Percentiles rank a stretch among this genome's conserved stretches.
Evolutionary conservation across 2,888 invertebrate genomes (phyloP).

Genomic region (Noctua fimbriata): DNA sequence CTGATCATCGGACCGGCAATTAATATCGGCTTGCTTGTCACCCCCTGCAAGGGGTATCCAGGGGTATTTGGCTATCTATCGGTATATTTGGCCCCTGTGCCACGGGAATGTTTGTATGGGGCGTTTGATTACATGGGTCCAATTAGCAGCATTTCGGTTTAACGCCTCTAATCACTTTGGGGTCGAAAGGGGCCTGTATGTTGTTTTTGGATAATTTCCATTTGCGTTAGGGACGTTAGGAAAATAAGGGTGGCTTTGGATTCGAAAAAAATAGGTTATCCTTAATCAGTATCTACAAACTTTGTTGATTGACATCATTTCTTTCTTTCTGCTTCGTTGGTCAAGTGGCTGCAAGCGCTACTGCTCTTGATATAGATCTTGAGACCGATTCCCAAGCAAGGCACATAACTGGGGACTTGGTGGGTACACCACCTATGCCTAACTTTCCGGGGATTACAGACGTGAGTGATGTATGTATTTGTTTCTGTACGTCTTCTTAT

Average conservation of each 20-base stretch:
- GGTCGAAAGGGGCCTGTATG: slow-evolving; percentile 34
- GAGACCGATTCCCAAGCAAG: neutral
- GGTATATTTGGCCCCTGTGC: slow-evolving; percentile 23
- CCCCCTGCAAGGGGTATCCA: slow-evolving; percentile 6
- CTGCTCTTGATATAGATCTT: neutral
- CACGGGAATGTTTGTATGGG: slow-evolving; percentile 47
- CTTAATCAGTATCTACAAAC: neutral
- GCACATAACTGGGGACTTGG: neutral
- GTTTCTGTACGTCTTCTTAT: neutral
- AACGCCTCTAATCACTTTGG: slow-evolving; percentile 46
- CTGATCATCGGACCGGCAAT: slow-evolving; percentile 46
- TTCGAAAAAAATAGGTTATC: neutral
- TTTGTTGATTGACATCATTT: neutral
- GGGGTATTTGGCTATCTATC: slow-evolving; percentile 20
- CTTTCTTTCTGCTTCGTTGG: neutral
- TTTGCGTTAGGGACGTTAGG: neutral
- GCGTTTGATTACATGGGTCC: slow-evolving; percentile 51
- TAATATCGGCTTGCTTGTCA: slow-evolving; percentile 50
- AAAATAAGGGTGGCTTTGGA: slow-evolving; percentile 11
- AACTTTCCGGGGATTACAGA: neutral
- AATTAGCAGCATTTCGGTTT: slow-evolving; percentile 54
- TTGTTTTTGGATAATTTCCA: slow-evolving; percentile 55
- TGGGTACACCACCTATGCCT: neutral
- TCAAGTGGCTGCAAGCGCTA: neutral
- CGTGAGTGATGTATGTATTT: neutral